A percentile compares a stretch with the other conserved stretches of the same genome.
Conservation (phyloP, 2,888 invertebrate genomes). For the Tetrapedia diversipes region DNA sequence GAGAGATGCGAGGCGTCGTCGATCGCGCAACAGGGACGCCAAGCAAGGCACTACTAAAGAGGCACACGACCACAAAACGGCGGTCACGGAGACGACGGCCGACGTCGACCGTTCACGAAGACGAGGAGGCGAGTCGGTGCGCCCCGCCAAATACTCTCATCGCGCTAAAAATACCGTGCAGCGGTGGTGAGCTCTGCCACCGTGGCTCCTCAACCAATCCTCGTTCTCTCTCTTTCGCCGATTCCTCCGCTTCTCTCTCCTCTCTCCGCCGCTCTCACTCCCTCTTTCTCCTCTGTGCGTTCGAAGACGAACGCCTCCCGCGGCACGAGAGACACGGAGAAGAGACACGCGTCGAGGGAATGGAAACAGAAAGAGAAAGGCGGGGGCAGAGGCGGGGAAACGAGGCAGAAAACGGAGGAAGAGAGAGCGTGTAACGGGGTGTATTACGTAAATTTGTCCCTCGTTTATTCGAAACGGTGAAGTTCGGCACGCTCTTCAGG, state of each 20-base stretch:
- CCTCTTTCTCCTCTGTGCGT: slow-evolving; percentile 16
- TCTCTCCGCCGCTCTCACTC: too few relatives aligned
- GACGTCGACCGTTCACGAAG: slow-evolving; percentile 65
- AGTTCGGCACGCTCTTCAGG: slow-evolving; percentile 45
- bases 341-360: slow-evolving; percentile 25
- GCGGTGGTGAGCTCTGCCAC: slow-evolving; percentile 71
- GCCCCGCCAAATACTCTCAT: slow-evolving; percentile 81
- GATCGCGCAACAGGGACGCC: slow-evolving; percentile 68
- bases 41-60: slow-evolving; percentile 68
- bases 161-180: slow-evolving; percentile 80
- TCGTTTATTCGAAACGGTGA: slow-evolving; percentile 52
- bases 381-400: slow-evolving; percentile 6
- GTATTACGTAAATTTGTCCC: slow-evolving; percentile 76
- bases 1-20: slow-evolving; percentile 58
- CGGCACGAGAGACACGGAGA: slow-evolving; percentile 1
- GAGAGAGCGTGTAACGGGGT: slow-evolving; percentile 25
- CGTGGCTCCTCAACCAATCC: slow-evolving; percentile 54
- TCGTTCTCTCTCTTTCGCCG: slow-evolving; percentile 44
- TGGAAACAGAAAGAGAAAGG: background rate
- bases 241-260: slow-evolving; percentile 48
- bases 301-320: slow-evolving; percentile 2
- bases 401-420: background rate
- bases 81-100: slow-evolving; percentile 66
- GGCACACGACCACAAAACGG: slow-evolving; percentile 65
- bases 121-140: slow-evolving; percentile 68